Base-by-base conservation (phyloP, 2,113 vertebrate species). In the Ploceus nigricollis region DNA sequence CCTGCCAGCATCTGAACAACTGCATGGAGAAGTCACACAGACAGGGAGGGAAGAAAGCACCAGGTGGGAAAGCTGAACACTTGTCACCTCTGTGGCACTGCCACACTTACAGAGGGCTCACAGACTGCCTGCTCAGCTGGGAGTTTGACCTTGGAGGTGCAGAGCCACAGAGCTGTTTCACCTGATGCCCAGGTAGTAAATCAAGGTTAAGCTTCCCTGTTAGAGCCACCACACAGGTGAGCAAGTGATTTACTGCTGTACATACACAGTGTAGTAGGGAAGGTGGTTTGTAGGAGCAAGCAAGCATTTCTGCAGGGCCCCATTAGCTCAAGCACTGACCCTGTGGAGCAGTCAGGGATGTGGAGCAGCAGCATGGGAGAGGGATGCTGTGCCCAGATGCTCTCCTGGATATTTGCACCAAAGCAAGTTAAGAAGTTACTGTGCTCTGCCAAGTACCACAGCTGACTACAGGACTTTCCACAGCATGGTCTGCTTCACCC, bases 191-290 rank as follows among this genome's bases (percentile, higher is more conserved):
- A 19, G 4, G 2, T 2, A 76, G 44, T 63, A 78, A 68, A 64
- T 15, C 53, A 44, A 75, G 56, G 33, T 30, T 42, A 42, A 72
- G 33, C 25, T 40, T 57, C 37, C 31, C 54, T 17, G 20, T 21
- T 16, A 33, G 27, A 70, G 17, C 3, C 11, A 66, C 10, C 56
- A 39, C 0, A 0, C 3, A 45, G 20, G 42, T 31, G 6, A 91
- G 40, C 15, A 45, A 44, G 73, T 37, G 50, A 71, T 64, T 33
- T 13, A 56, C 30, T 20, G 24, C 3, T 50, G 47, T 4, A 37
- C 5, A 2, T 5, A n/a, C 9, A 9, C 1, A 16, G 39, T 20
- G 75, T 5, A 19, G 60, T 1, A 57, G 35, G 72, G 37, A 77
- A 37, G n/a, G 4, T 3, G 39, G 35, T 35, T 28, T 89, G 72